These are phyloP conservation scores for Seladonia tumulorum DNA, from an alignment of 2,888 invertebrate species.

Conservation along the genomic window DNA sequence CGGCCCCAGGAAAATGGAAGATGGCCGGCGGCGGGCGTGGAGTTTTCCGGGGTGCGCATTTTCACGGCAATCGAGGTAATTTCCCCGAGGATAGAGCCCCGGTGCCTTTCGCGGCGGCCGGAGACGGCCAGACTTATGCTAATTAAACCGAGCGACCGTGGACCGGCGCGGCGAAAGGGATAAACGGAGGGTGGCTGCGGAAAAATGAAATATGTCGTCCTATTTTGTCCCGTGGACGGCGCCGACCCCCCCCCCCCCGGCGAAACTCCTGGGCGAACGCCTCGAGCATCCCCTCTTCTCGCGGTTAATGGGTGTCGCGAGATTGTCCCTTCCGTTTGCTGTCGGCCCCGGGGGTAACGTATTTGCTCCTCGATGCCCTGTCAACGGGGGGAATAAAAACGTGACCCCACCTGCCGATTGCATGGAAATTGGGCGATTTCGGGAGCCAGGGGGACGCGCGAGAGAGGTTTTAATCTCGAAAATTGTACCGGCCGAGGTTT, in stretches of 20 bases:
- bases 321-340: not conserved
- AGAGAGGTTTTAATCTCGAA: not conserved
- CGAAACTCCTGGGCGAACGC: not conserved
- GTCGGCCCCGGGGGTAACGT: too few species aligned
- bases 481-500: not conserved
- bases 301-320: slow-evolving; percentile 17
- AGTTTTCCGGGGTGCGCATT: slow-evolving; percentile 61
- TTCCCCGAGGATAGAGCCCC: slow-evolving; percentile 69
- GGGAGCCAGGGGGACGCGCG: not conserved
- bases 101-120: slow-evolving; percentile 41
- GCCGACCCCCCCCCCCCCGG: not conserved
- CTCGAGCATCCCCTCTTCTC: not conserved
- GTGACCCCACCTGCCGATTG: not conserved
- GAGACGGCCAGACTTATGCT: slow-evolving; percentile 61
- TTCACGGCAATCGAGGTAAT: slow-evolving; percentile 72
- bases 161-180: slow-evolving; percentile 33
- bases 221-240: slow-evolving; percentile 29
- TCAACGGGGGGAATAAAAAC: not conserved
- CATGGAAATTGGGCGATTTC: not conserved
- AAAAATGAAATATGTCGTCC: slow-evolving; percentile 56
- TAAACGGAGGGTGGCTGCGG: slow-evolving; percentile 37
- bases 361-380: slow-evolving; percentile 1
- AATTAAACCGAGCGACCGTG: slow-evolving; percentile 66
- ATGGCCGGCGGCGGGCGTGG: slow-evolving; percentile 16
- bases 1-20: slow-evolving; percentile 34